These are phyloP conservation scores for Lomographa bimaculata DNA, from an alignment of 2,888 invertebrate species.

Conservation along the genomic window DNA sequence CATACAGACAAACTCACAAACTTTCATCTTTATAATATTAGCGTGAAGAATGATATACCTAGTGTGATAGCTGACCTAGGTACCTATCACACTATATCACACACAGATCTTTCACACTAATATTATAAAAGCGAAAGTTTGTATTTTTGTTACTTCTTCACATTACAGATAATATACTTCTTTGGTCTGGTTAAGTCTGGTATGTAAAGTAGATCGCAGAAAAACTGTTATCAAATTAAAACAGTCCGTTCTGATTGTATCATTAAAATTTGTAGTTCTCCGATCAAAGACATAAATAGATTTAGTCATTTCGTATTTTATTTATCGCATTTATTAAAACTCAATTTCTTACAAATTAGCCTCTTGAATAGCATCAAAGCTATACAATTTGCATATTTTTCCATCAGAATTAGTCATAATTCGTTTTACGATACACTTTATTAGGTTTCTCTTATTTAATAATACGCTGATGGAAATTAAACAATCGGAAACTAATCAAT, in stretches of 20 bases:
- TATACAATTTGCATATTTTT: constrained; percentile 27
- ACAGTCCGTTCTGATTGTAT: constrained; percentile 14
- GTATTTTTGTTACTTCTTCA: too few species aligned
- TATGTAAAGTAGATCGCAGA: too few species aligned
- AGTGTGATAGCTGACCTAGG: too few species aligned
- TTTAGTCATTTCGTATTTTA: constrained; percentile 9
- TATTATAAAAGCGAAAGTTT: too few species aligned
- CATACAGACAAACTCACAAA: too few species aligned
- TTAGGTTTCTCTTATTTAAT: constrained; percentile 20
- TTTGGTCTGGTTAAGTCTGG: too few species aligned
- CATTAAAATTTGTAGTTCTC: constrained; percentile 12
- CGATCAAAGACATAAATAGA: constrained; percentile 6
- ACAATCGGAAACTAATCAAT: constrained; percentile 19
- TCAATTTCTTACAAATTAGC: constrained; percentile 27
- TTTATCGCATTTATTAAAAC: constrained; percentile 27
- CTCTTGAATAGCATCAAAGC: constrained; percentile 19
- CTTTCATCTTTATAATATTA: too few species aligned
- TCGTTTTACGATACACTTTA: constrained; percentile 20
- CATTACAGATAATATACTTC: too few species aligned
- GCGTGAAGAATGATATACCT: too few species aligned
- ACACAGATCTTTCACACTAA: too few species aligned
- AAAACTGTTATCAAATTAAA: constrained; percentile 8
- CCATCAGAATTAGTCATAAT: constrained; percentile 21
- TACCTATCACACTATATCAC: too few species aligned
- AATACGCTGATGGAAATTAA: constrained; percentile 5